Conservation (phyloP, 2,797 vertebrate genomes). For the Sebastes vulpes region DNA sequence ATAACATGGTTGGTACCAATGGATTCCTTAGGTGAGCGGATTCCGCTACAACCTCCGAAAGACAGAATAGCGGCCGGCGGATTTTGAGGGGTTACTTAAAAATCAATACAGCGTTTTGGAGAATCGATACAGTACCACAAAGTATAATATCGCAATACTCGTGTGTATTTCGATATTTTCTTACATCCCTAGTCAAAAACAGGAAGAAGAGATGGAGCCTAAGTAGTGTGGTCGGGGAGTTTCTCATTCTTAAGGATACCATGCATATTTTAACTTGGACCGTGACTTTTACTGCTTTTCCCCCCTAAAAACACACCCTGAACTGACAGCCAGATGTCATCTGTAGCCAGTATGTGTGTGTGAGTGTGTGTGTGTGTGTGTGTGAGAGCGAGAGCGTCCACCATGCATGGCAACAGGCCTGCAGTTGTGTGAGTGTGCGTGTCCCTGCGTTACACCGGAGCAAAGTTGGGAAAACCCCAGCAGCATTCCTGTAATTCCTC, state of each 20-base stretch:
- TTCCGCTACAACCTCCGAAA: too few relatives aligned
- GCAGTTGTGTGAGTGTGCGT: slow-evolving; percentile 39
- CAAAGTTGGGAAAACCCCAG: slow-evolving; percentile 80
- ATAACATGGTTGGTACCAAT: too few relatives aligned
- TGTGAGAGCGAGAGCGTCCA: slow-evolving; percentile 23
- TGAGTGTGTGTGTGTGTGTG: slow-evolving; percentile 29
- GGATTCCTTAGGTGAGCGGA: too few relatives aligned
- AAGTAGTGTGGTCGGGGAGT: slow-evolving; percentile 3
- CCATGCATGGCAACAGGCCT: slow-evolving; percentile 20
- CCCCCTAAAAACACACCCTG: slow-evolving; percentile 49
- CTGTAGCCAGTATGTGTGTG: slow-evolving; percentile 18
- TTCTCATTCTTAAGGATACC: slow-evolving; percentile 51
- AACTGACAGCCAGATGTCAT: slow-evolving; percentile 74
- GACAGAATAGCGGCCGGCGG: too few relatives aligned
- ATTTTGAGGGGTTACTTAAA: too few relatives aligned
- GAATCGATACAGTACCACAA: too few relatives aligned
- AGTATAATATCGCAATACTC: too few relatives aligned
- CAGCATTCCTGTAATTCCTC: slow-evolving; percentile 84
- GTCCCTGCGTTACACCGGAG: slow-evolving; percentile 49
- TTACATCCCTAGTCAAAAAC: too few relatives aligned
- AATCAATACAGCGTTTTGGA: too few relatives aligned
- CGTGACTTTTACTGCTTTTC: slow-evolving; percentile 64
- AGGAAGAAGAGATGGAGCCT: slow-evolving; percentile 9
- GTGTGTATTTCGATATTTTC: too few relatives aligned
- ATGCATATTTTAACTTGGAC: slow-evolving; percentile 65